Evolutionary conservation across 2,888 invertebrate species (phyloP).

Genomic region (Euphydryas editha): DNA sequence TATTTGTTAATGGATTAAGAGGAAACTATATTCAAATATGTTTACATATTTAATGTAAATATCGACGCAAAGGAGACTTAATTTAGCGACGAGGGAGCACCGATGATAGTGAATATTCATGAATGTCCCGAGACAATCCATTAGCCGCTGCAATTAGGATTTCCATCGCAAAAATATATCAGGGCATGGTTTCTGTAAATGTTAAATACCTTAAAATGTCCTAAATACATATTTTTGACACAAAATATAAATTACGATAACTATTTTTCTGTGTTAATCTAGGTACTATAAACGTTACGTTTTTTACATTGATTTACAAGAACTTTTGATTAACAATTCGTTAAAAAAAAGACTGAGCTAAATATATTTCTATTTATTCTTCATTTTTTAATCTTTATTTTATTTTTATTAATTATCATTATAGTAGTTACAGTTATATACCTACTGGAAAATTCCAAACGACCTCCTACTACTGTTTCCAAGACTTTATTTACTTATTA

Average conservation of each 20-base stretch:
- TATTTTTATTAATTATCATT: too few species aligned
- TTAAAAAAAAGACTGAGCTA: too few species aligned
- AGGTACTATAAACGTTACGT: too few species aligned
- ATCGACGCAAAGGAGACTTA: neutral
- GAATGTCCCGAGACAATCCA: constrained; percentile 10
- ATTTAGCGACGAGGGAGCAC: constrained; percentile 2
- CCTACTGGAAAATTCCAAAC: too few species aligned
- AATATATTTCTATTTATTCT: too few species aligned
- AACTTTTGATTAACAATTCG: too few species aligned
- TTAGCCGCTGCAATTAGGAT: constrained; percentile 7
- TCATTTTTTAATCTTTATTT: too few species aligned
- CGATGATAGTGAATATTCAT: constrained; percentile 10
- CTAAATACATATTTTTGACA: neutral
- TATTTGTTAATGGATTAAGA: neutral
- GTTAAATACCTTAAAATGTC: neutral
- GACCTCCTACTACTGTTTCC: too few species aligned
- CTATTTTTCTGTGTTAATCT: too few species aligned
- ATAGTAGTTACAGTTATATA: too few species aligned
- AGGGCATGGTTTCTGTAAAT: neutral
- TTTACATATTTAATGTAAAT: constrained; percentile 4
- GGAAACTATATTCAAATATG: neutral
- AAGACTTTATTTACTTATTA: too few species aligned
- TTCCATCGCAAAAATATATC: neutral
- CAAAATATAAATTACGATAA: neutral
- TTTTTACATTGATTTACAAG: too few species aligned